Base-by-base conservation (phyloP, 2,113 vertebrate species). In the Euleptes europaea region DNA sequence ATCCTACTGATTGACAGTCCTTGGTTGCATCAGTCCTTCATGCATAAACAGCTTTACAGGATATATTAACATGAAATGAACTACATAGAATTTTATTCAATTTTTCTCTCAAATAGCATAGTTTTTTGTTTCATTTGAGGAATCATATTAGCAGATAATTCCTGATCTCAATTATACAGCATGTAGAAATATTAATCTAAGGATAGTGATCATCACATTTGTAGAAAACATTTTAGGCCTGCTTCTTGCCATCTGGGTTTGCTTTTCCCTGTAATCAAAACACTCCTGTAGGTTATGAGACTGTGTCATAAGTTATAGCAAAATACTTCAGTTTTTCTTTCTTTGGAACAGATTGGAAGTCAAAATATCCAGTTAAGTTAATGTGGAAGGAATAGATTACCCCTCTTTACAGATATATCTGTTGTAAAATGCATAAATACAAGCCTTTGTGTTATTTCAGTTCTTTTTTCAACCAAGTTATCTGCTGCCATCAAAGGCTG, bases 1-100 rank as follows among this genome's bases (percentile, higher is more conserved):
- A 86, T 90, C 51, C 23, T 89, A 83, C 75, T 95, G 91, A 93
- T 66, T 87, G 90, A 93, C 92, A 92, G 82, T 94, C 90, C 90
- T 84, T 93, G 89, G 89, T 91, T 91, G 87, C 86, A 91, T 93
- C 89, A 92, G 87, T 91, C 89, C 84, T 92, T 92, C 85, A 54
- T 91, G 86, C 88, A 90, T 84, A 91, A 92, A 90, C 92, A 93
- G 88, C 88, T 93, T 93, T 86, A 87, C 67, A 86, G 88, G 89
- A 85, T 91, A 75, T 90, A 82, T 93, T 94, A 93, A 89, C 90
- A 90, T 73, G 86, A 83, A 90, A 67, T 67, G 72, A 90, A 44
- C 86, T 91, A 91, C 87, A 92, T 91, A 84, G 66, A 84, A 72
- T 83, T 81, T 88, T 44, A 44, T 54, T 54, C 15, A 94, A 89